Conservation (phyloP, 2,888 invertebrate genomes). For the Plagiodera versicolora region DNA sequence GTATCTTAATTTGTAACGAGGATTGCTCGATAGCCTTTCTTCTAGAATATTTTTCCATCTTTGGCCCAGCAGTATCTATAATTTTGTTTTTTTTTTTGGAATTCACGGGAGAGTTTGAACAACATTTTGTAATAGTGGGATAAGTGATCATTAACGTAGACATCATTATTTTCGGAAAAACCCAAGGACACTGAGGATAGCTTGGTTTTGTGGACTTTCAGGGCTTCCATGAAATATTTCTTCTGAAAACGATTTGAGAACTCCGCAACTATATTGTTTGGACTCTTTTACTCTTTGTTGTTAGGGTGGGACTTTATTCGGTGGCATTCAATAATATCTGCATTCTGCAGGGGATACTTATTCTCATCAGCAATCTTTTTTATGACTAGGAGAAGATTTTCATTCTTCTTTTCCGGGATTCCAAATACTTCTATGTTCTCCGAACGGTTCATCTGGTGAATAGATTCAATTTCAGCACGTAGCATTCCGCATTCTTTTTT, state of each 20-base stretch:
- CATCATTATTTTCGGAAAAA: not conserved
- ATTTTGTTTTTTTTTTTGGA: not conserved
- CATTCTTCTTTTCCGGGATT: conserved; percentile 8
- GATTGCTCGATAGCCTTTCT: conserved; percentile 5
- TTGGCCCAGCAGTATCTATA: conserved; percentile 1
- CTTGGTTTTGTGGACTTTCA: not conserved
- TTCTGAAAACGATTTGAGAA: not conserved
- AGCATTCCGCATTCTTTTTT: conserved; percentile 2
- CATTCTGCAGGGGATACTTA: not conserved
- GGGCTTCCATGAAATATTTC: not conserved
- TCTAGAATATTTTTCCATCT: conserved; percentile 4
- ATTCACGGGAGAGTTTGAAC: not conserved
- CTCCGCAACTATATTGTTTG: not conserved
- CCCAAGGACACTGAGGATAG: not conserved
- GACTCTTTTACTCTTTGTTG: not conserved
- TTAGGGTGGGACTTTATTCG: not conserved
- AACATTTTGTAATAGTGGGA: not conserved
- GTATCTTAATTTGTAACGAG: not conserved
- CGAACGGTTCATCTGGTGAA: conserved; percentile 4
- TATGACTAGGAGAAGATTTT: conserved; percentile 1
- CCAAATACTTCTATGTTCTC: conserved; percentile 7
- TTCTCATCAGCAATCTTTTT: not conserved
- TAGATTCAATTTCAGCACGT: conserved; percentile 6
- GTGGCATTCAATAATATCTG: not conserved
- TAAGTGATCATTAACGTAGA: not conserved